Evolutionary conservation across 2,888 invertebrate genomes (phyloP), one percentile per base, ranked within the genome.

Genomic region (Drosophila putrida): DNA sequence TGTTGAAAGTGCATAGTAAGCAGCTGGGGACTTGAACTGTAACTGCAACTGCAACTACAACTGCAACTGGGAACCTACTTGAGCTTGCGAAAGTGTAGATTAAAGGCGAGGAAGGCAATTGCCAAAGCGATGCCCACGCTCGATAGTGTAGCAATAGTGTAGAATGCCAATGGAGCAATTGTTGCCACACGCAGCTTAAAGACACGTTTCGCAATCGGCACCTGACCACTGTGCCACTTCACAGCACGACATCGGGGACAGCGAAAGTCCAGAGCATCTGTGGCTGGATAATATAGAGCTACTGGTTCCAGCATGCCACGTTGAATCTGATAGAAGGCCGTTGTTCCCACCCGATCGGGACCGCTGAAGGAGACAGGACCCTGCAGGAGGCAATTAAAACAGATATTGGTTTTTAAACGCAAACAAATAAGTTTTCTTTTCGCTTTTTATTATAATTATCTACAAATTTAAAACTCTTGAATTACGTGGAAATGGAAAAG

Each of bases 341-440:
- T 96, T 77, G 97, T 96, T 39, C 97, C 97, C 71, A 97, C 95
- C 58, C 98, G 94, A 92, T 98, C 98, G 0, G 97, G 96, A 4
- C 97, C 97, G 80, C 96, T 95, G 91, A 98, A 98, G 1, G 96
- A 96, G 0, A 98, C 95, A 3, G 97, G 97, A 28, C 98, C 98
- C 98, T 98, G 93, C 47, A 15, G 57, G 28, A 5, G 15, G 13
- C 15, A 31, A 20, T 20, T 20, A 20, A 20, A 20, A 20, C 20
- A 20, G 20, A 20, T 20, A 20, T 20, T 20, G 20, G 20, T 20
- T 20, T 20, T 20, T 20, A 20, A 20, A 20, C 3, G 20, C 20
- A 20, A 20, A 20, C 20, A 20, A 20, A 20, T 20, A 20, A 20
- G 20, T 20, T 20, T 20, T 20, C 20, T 20, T 31, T 31, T 31